Percentiles rank a stretch among this genome's conserved stretches.
Evolutionary conservation across 2,797 vertebrate genomes (phyloP).

Genomic region (Ctenopoma kingsleyae): DNA sequence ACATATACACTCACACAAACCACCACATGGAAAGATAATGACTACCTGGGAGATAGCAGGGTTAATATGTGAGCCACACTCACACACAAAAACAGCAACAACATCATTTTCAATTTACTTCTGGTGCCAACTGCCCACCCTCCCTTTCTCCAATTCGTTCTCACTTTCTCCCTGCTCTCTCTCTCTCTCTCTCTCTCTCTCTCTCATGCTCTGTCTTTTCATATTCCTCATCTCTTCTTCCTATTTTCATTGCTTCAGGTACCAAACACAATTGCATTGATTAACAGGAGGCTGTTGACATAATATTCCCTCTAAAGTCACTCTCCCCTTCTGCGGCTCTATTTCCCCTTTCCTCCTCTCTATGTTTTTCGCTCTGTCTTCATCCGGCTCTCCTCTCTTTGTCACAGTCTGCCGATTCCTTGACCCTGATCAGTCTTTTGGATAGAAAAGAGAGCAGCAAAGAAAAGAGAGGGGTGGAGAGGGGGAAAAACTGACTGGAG

Average conservation of each 20-base stretch:
- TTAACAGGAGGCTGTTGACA: slow-evolving; percentile 78
- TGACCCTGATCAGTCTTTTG: slow-evolving; percentile 80
- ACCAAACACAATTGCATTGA: slow-evolving; percentile 81
- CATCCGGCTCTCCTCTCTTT: slow-evolving; percentile 50
- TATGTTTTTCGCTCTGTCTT: slow-evolving; percentile 48
- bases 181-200: slow-evolving; percentile 60
- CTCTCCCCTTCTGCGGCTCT: slow-evolving; percentile 36
- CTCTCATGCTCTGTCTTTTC: slow-evolving; percentile 60
- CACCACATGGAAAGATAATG: slow-evolving; percentile 70
- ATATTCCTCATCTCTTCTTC: slow-evolving; percentile 69
- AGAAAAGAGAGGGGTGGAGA: slow-evolving; percentile 16
- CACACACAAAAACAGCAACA: slow-evolving; percentile 53
- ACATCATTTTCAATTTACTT: slow-evolving; percentile 87
- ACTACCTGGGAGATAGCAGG: slow-evolving; percentile 74
- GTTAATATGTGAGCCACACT: slow-evolving; percentile 66
- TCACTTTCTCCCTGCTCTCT: slow-evolving; percentile 57
- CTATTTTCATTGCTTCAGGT: slow-evolving; percentile 79
- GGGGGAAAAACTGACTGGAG: slow-evolving; percentile 55
- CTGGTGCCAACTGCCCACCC: slow-evolving; percentile 78
- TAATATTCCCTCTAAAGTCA: slow-evolving; percentile 73
- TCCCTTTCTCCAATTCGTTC: slow-evolving; percentile 63
- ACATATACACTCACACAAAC: slow-evolving; percentile 53
- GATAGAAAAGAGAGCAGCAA: slow-evolving; percentile 47
- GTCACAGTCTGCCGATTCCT: slow-evolving; percentile 70
- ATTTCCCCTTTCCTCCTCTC: slow-evolving; percentile 39